Conservation (phyloP, 2,113 vertebrate species). For the Eonycteris spelaea region DNA sequence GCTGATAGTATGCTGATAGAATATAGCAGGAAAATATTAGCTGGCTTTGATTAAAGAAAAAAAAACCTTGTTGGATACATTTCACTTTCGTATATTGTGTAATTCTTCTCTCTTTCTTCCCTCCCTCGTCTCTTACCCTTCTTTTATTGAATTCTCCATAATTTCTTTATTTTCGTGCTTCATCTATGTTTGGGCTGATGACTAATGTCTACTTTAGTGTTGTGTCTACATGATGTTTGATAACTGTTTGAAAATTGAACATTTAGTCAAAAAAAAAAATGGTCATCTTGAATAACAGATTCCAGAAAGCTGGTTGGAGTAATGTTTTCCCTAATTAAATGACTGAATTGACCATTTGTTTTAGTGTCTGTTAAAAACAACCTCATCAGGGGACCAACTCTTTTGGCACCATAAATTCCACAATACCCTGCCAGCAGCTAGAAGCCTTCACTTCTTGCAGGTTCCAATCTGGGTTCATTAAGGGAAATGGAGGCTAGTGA, state of each 20-base stretch:
- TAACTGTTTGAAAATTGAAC: constrained; percentile 65
- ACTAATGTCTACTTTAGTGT: constrained; percentile 60
- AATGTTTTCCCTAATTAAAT: constrained; percentile 64
- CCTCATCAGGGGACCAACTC: constrained; percentile 50
- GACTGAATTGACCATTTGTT: constrained; percentile 68
- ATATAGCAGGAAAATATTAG: neutral
- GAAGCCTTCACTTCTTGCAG: constrained; percentile 45
- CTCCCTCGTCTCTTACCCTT: neutral
- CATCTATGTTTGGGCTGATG: constrained; percentile 39
- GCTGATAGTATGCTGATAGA: neutral
- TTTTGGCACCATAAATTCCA: constrained; percentile 48
- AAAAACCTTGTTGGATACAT: neutral
- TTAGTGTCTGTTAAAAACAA: constrained; percentile 61
- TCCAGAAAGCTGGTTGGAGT: constrained; percentile 59
- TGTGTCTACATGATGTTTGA: constrained; percentile 57
- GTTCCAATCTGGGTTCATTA: constrained; percentile 38
- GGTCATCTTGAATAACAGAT: constrained; percentile 62
- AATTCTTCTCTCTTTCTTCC: neutral
- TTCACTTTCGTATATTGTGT: constrained; percentile 6
- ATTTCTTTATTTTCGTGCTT: constrained; percentile 48
- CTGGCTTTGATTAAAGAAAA: constrained; percentile 8
- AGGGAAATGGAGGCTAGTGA: constrained; percentile 1
- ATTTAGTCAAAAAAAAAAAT: neutral
- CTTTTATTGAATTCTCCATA: constrained; percentile 15
- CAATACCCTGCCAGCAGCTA: constrained; percentile 39